Evolutionary conservation across 2,797 vertebrate genomes (phyloP).

Genomic region (Acanthornis magna): DNA sequence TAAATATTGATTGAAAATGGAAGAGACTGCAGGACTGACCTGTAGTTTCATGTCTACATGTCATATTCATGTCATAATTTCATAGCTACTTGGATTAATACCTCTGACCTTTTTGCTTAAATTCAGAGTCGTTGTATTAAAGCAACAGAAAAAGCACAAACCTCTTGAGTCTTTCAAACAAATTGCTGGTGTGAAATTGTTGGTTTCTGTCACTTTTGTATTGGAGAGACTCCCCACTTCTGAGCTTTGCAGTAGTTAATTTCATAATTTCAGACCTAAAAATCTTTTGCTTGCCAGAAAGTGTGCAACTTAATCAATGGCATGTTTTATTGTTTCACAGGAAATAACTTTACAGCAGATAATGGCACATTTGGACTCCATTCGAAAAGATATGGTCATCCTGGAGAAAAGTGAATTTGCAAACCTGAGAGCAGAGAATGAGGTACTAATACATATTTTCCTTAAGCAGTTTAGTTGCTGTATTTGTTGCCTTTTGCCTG

Average conservation of each 20-base stretch:
- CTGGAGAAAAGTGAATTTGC: slow-evolving; percentile 98
- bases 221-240: background rate
- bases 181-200: background rate
- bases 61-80: no score
- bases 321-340: slow-evolving; percentile 67
- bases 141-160: background rate
- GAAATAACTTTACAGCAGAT: slow-evolving; percentile 92
- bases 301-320: background rate
- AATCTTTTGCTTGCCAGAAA: background rate
- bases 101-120: background rate
- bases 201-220: background rate
- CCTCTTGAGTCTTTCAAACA: background rate
- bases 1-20: background rate
- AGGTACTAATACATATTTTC: slow-evolving; percentile 70
- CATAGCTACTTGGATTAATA: background rate
- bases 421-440: slow-evolving; percentile 90
- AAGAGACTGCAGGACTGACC: background rate
- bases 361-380: slow-evolving; percentile 92
- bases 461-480: background rate
- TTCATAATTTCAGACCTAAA: background rate
- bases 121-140: background rate
- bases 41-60: background rate
- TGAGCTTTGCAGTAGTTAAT: background rate
- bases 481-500: background rate
- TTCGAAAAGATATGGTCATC: slow-evolving; percentile 98